Conservation (phyloP, 1,140 invertebrate genomes). For the Eriosoma lanigerum region DNA sequence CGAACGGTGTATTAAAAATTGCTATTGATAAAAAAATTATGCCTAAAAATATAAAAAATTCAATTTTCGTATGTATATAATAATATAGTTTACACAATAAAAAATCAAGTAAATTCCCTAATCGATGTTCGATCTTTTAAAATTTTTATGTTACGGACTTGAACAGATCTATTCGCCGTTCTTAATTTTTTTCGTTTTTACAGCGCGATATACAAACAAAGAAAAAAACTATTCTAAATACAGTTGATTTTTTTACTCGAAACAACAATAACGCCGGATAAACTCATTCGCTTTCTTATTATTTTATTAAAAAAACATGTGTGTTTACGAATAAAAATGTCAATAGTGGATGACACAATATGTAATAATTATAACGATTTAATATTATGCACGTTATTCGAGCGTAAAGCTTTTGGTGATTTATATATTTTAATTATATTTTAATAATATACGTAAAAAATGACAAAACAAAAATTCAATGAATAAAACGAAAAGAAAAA, state of each 20-base stretch:
- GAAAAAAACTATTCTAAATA: no score
- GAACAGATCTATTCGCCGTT: constrained; percentile 21
- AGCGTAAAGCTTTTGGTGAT: constrained; percentile 29
- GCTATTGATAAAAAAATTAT: constrained; percentile 40
- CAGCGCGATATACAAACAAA: constrained; percentile 36
- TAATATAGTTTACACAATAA: not conserved
- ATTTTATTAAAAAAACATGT: not conserved
- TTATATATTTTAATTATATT: not conserved
- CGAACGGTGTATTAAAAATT: constrained; percentile 20
- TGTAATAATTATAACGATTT: no score
- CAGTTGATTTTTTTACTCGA: not conserved
- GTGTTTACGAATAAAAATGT: constrained; percentile 21
- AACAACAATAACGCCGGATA: constrained; percentile 37
- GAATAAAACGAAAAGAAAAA: not conserved
- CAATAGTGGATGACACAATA: not conserved
- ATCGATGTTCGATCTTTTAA: constrained; percentile 12
- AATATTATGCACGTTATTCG: not conserved
- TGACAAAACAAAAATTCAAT: not conserved
- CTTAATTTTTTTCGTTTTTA: constrained; percentile 37
- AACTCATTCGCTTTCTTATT: not conserved
- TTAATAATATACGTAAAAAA: no score
- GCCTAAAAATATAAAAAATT: constrained; percentile 31
- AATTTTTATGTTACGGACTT: no score
- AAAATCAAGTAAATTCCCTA: not conserved
- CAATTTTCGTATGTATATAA: not conserved